A percentile compares a stretch with the other conserved stretches of the same genome.
phyloP scores from a whole-genome alignment of 2,113 vertebrate species.

The Suncus etruscus region DNA sequence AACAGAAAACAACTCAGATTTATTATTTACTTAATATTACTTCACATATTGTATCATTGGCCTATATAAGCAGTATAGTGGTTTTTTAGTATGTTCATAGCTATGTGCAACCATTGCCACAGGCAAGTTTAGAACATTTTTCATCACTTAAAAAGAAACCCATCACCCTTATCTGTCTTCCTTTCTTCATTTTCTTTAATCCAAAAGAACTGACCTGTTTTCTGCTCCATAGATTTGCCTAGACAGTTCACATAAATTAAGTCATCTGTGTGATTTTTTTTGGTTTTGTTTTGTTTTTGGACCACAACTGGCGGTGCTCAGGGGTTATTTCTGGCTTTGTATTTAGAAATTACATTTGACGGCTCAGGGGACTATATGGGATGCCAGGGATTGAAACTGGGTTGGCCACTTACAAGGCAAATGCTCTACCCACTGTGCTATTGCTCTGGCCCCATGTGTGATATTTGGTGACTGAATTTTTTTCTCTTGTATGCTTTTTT shows the following conservation, averaged over 20 bases:
- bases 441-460: not conserved
- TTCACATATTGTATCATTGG: constrained; percentile 2
- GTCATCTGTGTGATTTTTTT: not conserved
- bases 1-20: too few species aligned
- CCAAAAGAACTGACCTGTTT: not conserved
- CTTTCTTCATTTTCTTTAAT: too few species aligned
- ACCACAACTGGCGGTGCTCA: too few species aligned
- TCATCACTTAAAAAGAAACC: not conserved
- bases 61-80: not conserved
- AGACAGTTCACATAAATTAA: not conserved
- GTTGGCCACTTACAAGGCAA: too few species aligned
- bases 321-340: too few species aligned
- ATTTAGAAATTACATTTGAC: too few species aligned
- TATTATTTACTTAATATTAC: not conserved
- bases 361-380: too few species aligned
- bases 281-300: too few species aligned
- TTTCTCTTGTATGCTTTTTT: not conserved
- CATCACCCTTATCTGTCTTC: not conserved
- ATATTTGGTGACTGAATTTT: constrained; percentile 12
- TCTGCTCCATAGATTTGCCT: not conserved
- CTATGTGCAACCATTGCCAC: not conserved
- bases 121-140: constrained; percentile 11
- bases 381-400: too few species aligned
- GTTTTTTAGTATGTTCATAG: not conserved
- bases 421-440: too few species aligned